phyloP scores from a whole-genome alignment of 1,140 invertebrate genomes.

The Anthonomus grandis region DNA sequence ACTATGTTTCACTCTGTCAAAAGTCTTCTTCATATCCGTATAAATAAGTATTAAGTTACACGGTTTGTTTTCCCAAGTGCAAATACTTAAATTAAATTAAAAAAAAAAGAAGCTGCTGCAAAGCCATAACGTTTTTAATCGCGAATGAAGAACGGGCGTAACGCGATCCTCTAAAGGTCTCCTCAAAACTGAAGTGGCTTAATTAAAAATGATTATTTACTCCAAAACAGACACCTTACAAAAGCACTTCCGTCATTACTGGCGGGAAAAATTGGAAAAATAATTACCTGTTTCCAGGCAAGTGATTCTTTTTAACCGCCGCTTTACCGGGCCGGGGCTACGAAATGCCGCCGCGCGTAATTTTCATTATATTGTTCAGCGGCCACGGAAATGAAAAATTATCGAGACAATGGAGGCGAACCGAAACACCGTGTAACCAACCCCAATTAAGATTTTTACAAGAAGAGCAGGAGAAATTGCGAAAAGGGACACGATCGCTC shows the following conservation, averaged over 20 bases:
- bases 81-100: no score
- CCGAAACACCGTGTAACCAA: conserved; percentile 34
- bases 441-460: conserved; percentile 31
- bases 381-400: conserved; percentile 38
- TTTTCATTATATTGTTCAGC: conserved; percentile 35
- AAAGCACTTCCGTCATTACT: conserved; percentile 24
- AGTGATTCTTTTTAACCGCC: conserved; percentile 28
- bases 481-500: no score
- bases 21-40: no score
- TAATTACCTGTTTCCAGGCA: conserved; percentile 34
- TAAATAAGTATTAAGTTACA: no score
- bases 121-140: no score
- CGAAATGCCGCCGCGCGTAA: conserved; percentile 24
- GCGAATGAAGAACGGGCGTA: no score
- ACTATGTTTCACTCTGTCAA: no score
- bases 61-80: no score
- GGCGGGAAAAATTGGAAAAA: conserved; percentile 30
- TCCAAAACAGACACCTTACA: conserved; percentile 24
- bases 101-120: no score
- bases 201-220: conserved; percentile 24
- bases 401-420: conserved; percentile 33
- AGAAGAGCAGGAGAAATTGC: no score
- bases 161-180: no score
- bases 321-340: no score
- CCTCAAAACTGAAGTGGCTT: conserved; percentile 15